Evolutionary conservation across 2,797 vertebrate species (phyloP).

Genomic region (Prunella strophiata): DNA sequence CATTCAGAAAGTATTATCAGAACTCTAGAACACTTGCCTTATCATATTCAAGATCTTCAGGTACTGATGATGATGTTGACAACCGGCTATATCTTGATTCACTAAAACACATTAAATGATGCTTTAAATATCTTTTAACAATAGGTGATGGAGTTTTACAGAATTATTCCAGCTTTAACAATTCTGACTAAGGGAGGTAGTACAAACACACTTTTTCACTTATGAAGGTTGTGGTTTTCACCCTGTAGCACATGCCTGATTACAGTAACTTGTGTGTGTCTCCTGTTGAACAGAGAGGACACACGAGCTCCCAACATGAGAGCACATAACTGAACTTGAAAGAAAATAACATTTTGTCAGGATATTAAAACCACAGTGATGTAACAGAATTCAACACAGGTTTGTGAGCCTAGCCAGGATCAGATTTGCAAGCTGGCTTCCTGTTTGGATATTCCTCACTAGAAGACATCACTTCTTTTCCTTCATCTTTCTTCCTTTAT

Average conservation of each 20-base stretch:
- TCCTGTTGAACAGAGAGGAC: neutral
- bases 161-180: neutral
- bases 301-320: accelerated
- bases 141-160: neutral
- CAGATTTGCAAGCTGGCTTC: neutral
- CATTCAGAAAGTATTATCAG: neutral
- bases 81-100: slow-evolving; percentile 75
- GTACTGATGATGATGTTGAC: slow-evolving; percentile 76
- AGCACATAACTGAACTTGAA: neutral
- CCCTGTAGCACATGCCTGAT: neutral
- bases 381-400: neutral
- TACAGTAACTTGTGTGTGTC: neutral
- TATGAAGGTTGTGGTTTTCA: neutral
- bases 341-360: neutral
- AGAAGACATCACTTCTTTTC: neutral
- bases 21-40: slow-evolving; percentile 69
- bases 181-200: neutral
- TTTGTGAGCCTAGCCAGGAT: neutral
- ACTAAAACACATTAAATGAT: slow-evolving; percentile 49
- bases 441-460: neutral
- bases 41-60: slow-evolving; percentile 84
- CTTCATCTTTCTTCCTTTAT: neutral
- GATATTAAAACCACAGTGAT: neutral
- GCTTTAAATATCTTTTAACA: neutral
- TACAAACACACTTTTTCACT: neutral